Evolutionary conservation across 2,888 invertebrate genomes (phyloP), one percentile per base, ranked within the genome.

Genomic region (Mythimna ferrago): DNA sequence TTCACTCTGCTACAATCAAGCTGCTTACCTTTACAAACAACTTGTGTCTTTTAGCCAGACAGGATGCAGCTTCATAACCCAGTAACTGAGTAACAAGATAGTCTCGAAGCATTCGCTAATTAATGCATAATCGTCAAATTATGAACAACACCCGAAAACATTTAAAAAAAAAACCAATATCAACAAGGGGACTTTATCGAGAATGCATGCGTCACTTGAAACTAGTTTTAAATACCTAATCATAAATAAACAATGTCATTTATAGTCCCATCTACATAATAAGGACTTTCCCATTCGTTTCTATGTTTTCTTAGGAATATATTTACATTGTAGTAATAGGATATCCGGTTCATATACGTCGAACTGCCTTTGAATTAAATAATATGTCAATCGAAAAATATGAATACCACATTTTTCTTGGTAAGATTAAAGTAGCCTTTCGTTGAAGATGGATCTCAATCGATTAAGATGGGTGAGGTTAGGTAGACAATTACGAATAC

Each of bases 271-370:
- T 66, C 11, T 44, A 48, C 63, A 54, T 69, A 67, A n/a, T 60
- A n/a, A 38, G 66, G 66, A 51, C 61, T 69, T 80, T 80, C 57
- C 73, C 41, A 70, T 65, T 41, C 60, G 26, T 63, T 64, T 60
- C 56, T 44, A 58, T 16, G n/a, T 65, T 68, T 76, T 72, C 61
- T 51, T 11, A 66, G 63, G 61, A 71, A 38, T 51, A 63, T 60
- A 26, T 21, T 21, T 48, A 76, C 11, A 65, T 44, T 44, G 6
- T 53, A 57, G 57, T 65, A 74, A 4, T 48, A 60, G 60, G 72
- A 74, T 66, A 68, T 86, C 81, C 86, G 68, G 62, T 61, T 73
- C 11, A n/a, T 53, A 44, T 75, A 68, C 73, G 14, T 51, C 41
- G 70, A 76, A 76, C 2, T 11, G 10, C 16, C 6, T 19, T 58